Conservation (phyloP, 2,113 vertebrate genomes). For the Esox niger region DNA sequence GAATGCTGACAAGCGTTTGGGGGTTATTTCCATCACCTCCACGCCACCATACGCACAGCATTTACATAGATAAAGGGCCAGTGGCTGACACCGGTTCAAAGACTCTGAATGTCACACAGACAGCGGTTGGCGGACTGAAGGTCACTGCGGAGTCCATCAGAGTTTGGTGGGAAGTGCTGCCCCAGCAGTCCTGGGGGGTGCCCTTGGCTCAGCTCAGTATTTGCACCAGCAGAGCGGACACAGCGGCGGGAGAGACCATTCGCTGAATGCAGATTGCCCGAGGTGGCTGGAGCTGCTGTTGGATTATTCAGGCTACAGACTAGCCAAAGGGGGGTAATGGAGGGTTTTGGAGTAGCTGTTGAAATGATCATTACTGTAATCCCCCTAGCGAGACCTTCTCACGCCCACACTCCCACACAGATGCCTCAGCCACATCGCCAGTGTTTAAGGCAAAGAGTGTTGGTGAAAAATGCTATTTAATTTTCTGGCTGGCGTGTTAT, state of each 20-base stretch:
- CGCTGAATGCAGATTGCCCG: conserved; percentile 6
- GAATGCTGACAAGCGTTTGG: background rate
- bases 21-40: background rate
- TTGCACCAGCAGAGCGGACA: conserved; percentile 23
- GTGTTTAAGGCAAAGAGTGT: background rate
- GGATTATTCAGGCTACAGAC: conserved; percentile 1
- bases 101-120: conserved; percentile 7
- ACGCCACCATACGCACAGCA: background rate
- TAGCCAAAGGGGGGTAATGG: background rate
- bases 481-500: background rate
- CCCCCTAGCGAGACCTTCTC: conserved; percentile 10
- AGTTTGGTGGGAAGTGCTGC: conserved; percentile 21
- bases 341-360: conserved; percentile 2
- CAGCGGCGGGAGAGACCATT: conserved; percentile 14
- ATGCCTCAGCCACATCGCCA: conserved; percentile 2
- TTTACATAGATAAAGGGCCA: background rate
- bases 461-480: conserved; percentile 4
- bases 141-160: conserved; percentile 20
- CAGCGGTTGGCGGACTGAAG: conserved; percentile 8
- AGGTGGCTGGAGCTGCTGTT: background rate
- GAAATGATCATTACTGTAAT: conserved; percentile 33
- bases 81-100: background rate
- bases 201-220: conserved; percentile 30
- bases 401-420: conserved; percentile 14
- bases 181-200: conserved; percentile 37